Conservation (phyloP, 2,888 invertebrate species). For the Pachymerium ferrugineum region DNA sequence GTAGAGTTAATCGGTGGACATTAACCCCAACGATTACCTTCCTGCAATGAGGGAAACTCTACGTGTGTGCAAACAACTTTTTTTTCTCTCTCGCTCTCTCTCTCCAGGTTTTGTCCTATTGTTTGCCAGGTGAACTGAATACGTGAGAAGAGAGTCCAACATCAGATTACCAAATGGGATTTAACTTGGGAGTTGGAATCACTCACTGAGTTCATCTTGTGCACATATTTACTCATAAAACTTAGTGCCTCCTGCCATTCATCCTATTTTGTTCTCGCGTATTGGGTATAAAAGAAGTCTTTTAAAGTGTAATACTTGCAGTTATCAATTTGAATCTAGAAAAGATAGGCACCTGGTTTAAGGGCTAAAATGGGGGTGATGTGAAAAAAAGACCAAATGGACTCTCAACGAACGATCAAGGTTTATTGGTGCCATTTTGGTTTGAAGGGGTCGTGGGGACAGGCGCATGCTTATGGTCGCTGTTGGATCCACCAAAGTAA, state of each 20-base stretch:
- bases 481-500: too few species aligned
- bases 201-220: background rate
- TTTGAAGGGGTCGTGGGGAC: background rate
- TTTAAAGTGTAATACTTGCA: too few species aligned
- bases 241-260: background rate
- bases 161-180: constrained; percentile 14
- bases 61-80: constrained; percentile 2
- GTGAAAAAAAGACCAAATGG: too few species aligned
- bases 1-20: constrained; percentile 9
- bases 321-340: too few species aligned
- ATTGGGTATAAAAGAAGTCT: too few species aligned
- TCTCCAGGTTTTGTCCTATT: background rate
- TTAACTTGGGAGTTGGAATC: background rate
- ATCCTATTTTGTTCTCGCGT: background rate
- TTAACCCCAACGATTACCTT: background rate
- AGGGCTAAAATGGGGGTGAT: too few species aligned
- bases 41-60: background rate
- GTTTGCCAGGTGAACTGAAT: constrained; percentile 8
- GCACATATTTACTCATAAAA: background rate
- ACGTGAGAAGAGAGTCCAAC: background rate
- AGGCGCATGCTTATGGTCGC: background rate
- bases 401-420: background rate
- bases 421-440: background rate
- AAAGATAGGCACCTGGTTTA: too few species aligned
- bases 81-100: too few species aligned